A percentile compares a stretch with the other conserved stretches of the same genome.
phyloP scores from a whole-genome alignment of 30 jellyfish, hydroid and myxozoan species.

The Hydractinia echinata region DNA sequence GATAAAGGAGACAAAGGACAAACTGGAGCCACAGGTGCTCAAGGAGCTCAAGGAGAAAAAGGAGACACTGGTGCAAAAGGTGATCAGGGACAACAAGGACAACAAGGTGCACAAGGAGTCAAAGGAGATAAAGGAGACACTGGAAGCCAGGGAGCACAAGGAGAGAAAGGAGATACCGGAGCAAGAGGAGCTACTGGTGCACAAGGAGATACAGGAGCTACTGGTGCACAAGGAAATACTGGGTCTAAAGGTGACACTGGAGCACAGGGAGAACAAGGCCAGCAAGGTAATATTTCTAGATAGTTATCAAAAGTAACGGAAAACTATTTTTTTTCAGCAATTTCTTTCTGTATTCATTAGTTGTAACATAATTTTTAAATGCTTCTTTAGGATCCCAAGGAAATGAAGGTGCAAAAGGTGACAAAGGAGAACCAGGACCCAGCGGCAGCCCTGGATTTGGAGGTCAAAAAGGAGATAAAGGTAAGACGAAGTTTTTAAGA shows the following conservation, averaged over 20 bases:
- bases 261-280: background rate
- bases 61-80: slow-evolving; percentile 19
- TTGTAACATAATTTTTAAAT: too few species aligned
- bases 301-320: too few species aligned
- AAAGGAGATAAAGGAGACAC: slow-evolving; percentile 11
- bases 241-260: background rate
- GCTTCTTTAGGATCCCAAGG: too few species aligned
- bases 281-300: too few species aligned
- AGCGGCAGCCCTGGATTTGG: too few species aligned
- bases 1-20: slow-evolving; percentile 4
- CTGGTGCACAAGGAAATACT: background rate
- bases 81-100: slow-evolving; percentile 10
- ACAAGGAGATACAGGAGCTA: background rate
- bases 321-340: too few species aligned
- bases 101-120: slow-evolving; percentile 9
- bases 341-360: too few species aligned
- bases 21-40: background rate
- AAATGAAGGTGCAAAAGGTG: too few species aligned
- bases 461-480: background rate
- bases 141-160: background rate
- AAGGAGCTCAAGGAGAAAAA: slow-evolving; percentile 23
- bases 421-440: too few species aligned
- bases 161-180: slow-evolving; percentile 11
- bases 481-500: background rate
- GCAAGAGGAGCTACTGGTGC: slow-evolving; percentile 14